Evolutionary conservation across 2,888 invertebrate genomes (phyloP), one percentile per base, ranked within the genome.

Genomic region (Aspidiotus destructor): DNA sequence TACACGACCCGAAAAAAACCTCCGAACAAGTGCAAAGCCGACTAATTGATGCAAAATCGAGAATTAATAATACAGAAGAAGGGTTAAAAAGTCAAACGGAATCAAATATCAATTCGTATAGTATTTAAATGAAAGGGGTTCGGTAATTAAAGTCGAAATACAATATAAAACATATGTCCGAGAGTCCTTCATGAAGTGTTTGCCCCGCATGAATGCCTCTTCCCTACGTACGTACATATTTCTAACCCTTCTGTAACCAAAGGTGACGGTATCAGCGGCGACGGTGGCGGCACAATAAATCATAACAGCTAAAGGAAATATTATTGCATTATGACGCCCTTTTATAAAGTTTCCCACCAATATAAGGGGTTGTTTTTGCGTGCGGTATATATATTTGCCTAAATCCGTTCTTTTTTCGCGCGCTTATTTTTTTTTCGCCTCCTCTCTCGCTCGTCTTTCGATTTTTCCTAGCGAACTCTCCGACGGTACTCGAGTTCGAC

Each of bases 111-210:
- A 65, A 65, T 65, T 65, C 65, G 65, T 65, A 58, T n/a, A 28
- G 28, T 65, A 65, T 65, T 65, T 65, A 58, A 65, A 65, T 58
- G 65, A 65, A 65, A 65, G 58, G 65, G 65, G 57, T 65, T 58
- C 57, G 65, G 57, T 58, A 65, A 58, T 65, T 58, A 65, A 65
- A 58, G 57, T 65, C 58, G 58, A 65, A 65, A 65, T 65, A 65
- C 65, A 65, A 65, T 65, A 65, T 65, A 65, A 65, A 65, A 65
- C 65, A 65, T 65, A 65, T 65, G 65, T 65, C 65, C 65, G 58
- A 65, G 57, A 58, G 65, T 65, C 65, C 65, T 65, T 65, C 65
- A 65, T 65, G 65, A 65, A 65, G 65, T 65, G 65, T 65, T n/a
- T 58, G 65, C 65, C 64, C 65, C 58, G 57, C 55, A 64, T 55